Base-by-base conservation (phyloP, 2,888 invertebrate species). In the Anarsia innoxiella region DNA sequence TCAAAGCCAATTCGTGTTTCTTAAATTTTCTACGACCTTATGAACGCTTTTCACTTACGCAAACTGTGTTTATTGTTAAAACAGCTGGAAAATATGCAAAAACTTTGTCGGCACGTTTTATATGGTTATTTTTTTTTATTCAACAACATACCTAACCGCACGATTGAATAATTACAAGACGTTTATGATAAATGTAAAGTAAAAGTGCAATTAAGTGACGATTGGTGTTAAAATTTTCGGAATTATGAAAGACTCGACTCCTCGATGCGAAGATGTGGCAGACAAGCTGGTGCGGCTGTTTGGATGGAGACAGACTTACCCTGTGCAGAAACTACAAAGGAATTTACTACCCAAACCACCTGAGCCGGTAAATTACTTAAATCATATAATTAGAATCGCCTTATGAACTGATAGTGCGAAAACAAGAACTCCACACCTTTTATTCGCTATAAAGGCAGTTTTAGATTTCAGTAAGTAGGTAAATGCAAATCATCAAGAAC, bases 281-380 rank as follows among this genome's bases (percentile, higher is more conserved):
- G 92, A 92, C 62, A 93, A 93, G 77, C 66, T 93, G 46, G 91
- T 90, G 53, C 89, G 92, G 46, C 80, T 93, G 45, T 93, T 93
- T 62, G 91, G 92, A 38, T 92, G 93, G 92, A 82, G 92, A 50
- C 93, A 93, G 67, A 93, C 91, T 5, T 93, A 93, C 62, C 91
- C 92, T 44, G 92, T 93, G 46, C 91, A 92, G 61, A 91, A 92
- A 66, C 80, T 92, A 49, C 93, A 93, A 59, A 87, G 90, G 75
- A 70, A 82, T 71, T 56, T 88, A 63, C 41, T 86, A 63, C 61
- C 85, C 45, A 73, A 87, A 69, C 58, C 78, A 58, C 12, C 35
- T n/a, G 35, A 35, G 28, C 19, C 12, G 25, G 25, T 25, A 25
- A 25, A 3, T 19, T 19, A n/a, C n/a, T n/a, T n/a, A n/a, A n/a